phyloP scores from a whole-genome alignment of 2,888 invertebrate genomes.

The Hemistola chrysoprasaria region DNA sequence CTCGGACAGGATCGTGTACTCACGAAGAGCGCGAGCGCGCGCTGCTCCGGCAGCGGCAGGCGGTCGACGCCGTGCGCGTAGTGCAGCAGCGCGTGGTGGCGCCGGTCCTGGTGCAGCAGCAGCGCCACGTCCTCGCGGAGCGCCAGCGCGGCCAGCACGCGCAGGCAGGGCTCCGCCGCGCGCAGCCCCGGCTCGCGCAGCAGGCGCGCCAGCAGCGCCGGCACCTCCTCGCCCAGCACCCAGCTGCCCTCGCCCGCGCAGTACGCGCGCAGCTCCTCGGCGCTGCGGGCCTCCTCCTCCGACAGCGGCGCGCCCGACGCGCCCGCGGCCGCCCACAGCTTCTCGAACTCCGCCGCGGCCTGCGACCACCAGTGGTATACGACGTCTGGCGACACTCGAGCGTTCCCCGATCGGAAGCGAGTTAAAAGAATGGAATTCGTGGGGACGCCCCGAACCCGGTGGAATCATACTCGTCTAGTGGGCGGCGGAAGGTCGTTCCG shows the following conservation, averaged over 20 bases:
- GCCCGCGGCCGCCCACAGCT: slow-evolving; percentile 85
- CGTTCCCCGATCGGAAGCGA: no score
- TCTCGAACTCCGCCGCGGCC: slow-evolving; percentile 88
- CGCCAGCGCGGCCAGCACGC: slow-evolving; percentile 88
- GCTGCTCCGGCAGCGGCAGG: slow-evolving; percentile 88
- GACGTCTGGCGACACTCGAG: no score
- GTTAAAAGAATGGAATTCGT: no score
- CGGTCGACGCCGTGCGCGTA: slow-evolving; percentile 91
- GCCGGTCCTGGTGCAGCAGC: slow-evolving; percentile 93
- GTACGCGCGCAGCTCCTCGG: slow-evolving; percentile 94
- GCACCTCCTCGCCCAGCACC: slow-evolving; percentile 94
- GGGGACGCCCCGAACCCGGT: no score
- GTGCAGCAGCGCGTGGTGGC: slow-evolving; percentile 94
- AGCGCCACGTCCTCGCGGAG: slow-evolving; percentile 95
- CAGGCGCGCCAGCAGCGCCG: slow-evolving; percentile 83
- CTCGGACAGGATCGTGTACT: slow-evolving; percentile 63
- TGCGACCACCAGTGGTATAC: slow-evolving; percentile 38
- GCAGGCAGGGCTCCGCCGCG: slow-evolving; percentile 82
- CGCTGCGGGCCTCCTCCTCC: slow-evolving; percentile 87
- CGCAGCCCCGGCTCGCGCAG: slow-evolving; percentile 23
- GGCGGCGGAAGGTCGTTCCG: no score
- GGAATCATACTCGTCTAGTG: no score
- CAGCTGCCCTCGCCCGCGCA: slow-evolving; percentile 95
- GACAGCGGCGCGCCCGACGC: slow-evolving; percentile 85
- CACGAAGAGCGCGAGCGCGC: slow-evolving; percentile 90